Base-by-base conservation (phyloP, 2,113 vertebrate species). In the Myotis davidii region DNA sequence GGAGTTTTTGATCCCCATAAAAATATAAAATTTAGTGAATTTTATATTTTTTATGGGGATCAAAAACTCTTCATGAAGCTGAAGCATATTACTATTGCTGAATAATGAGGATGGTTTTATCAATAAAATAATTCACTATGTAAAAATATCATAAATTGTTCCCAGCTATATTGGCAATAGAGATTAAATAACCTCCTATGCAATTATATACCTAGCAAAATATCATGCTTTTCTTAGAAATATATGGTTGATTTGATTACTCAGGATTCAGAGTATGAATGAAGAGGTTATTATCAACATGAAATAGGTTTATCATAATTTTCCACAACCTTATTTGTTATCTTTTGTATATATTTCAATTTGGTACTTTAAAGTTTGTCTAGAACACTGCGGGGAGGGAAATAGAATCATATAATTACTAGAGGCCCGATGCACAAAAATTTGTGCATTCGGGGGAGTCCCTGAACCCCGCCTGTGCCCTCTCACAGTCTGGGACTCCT, bases 221-320 rank as follows among this genome's bases (percentile, higher is more conserved):
- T 96, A 94, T 88, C 78, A 98, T 39, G 3, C 59, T 90, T 95
- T 94, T 95, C 72, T 97, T 96, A 97, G 59, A 91, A 98, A 92
- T 78, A 96, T 96, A 88, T 97, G 93, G 98, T 98, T 90, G 96
- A 90, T 98, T 97, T 93, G 90, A 92, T 98, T 97, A 97, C 95
- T 97, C 95, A 97, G 67, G 70, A 97, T 56, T 97, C 97, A 92
- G 97, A 90, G 56, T 97, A 78, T 98, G 86, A 95, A 97, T 97
- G 94, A 97, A 96, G 96, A 97, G 59, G 83, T 83, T 97, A 96
- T 98, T 98, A 97, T 94, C 86, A 97, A 18, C 69, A 97, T 93
- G 16, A 97, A 96, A 90, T 0, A 79, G 95, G 18, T 97, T 98
- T 96, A 97, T 96, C 92, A 97, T 94, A 97, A 97, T 97, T 97